phyloP scores from a whole-genome alignment of 2,888 invertebrate species.

The Torymus auratus region DNA sequence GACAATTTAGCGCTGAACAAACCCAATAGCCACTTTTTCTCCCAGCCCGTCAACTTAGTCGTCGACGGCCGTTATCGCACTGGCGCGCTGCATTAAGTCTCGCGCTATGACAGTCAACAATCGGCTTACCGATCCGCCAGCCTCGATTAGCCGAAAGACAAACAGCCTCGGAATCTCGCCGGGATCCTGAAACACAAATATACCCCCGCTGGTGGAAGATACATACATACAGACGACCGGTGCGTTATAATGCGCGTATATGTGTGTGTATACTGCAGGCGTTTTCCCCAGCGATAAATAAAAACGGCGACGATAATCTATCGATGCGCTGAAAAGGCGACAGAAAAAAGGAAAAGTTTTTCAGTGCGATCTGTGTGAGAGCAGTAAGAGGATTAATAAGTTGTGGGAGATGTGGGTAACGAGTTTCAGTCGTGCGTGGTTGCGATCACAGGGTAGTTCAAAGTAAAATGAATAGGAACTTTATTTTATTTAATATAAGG shows the following conservation, averaged over 20 bases:
- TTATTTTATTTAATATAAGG: too few species aligned
- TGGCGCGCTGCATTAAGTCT: conserved; percentile 42
- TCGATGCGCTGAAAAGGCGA: background rate
- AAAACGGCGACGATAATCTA: background rate
- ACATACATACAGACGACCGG: background rate
- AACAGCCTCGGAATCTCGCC: conserved; percentile 40
- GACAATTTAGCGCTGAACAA: too few species aligned
- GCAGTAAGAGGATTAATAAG: conserved; percentile 42
- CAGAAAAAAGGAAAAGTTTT: conserved; percentile 7
- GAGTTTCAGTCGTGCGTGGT: conserved; percentile 29
- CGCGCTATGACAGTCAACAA: conserved; percentile 51
- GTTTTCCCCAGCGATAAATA: conserved; percentile 17
- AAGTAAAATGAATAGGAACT: too few species aligned
- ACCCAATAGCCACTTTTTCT: background rate
- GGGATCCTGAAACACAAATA: conserved; percentile 41
- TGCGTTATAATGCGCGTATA: too few species aligned
- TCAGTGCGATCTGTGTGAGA: background rate
- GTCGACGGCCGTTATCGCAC: conserved; percentile 23
- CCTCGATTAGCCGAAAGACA: conserved; percentile 52
- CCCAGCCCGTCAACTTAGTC: background rate
- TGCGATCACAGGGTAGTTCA: background rate
- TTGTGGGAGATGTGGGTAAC: background rate
- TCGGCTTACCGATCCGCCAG: conserved; percentile 51
- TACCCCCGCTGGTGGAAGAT: conserved; percentile 3
- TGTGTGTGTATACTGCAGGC: too few species aligned